phyloP scores from a whole-genome alignment of 2,113 vertebrate species.

The Aegithalos caudatus region DNA sequence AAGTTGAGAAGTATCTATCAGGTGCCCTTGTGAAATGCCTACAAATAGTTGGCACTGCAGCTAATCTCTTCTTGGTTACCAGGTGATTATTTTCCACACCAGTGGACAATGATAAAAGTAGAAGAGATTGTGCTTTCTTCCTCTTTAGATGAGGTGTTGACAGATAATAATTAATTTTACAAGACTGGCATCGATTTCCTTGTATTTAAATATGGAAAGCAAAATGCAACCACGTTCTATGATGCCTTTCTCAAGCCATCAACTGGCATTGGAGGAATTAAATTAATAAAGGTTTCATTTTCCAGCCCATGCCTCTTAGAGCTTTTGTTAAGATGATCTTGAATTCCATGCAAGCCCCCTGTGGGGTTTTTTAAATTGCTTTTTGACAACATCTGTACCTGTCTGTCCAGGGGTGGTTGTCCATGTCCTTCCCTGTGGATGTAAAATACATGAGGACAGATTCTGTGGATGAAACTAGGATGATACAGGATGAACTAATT shows the following conservation, averaged over 20 bases:
- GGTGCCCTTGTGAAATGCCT: neutral
- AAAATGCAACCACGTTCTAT: neutral
- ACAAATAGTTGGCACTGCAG: neutral
- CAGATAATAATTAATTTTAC: conserved; percentile 38
- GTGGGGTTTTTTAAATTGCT: neutral
- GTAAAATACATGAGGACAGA: neutral
- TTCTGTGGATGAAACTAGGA: neutral
- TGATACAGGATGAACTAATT: neutral
- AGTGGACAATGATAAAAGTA: conserved; percentile 20
- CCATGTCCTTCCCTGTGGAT: neutral
- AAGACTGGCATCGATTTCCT: neutral
- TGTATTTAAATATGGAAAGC: neutral
- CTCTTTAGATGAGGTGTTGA: neutral
- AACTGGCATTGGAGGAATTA: neutral
- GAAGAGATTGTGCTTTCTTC: neutral
- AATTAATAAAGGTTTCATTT: neutral
- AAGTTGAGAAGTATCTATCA: neutral
- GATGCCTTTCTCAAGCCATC: neutral
- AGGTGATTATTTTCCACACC: conserved; percentile 46
- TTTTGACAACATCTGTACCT: neutral
- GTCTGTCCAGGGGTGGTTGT: neutral
- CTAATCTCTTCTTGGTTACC: conserved; percentile 29
- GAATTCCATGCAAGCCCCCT: neutral
- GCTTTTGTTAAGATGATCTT: neutral
- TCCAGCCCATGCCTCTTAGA: neutral